phyloP scores from a whole-genome alignment of 1,140 invertebrate genomes.

The Scaptomyza graminum region DNA sequence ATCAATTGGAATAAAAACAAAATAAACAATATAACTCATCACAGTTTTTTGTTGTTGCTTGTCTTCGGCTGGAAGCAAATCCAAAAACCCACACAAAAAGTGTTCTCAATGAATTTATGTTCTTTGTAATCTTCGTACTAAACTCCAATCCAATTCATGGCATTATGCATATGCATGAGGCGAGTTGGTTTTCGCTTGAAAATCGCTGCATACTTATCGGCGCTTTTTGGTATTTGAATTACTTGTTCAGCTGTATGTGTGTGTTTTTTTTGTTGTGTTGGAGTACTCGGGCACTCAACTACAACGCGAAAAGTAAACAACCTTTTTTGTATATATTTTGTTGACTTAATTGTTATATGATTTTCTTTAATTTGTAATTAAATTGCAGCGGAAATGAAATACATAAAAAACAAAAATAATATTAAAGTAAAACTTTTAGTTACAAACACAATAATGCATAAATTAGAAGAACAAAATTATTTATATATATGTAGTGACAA shows the following conservation, averaged over 20 bases:
- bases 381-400: constrained; percentile 21
- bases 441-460: constrained; percentile 40
- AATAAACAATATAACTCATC: constrained; percentile 66
- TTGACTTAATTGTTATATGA: constrained; percentile 59
- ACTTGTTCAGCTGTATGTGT: constrained; percentile 10
- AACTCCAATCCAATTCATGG: constrained; percentile 50
- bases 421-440: constrained; percentile 48
- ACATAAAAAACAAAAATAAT: constrained; percentile 25
- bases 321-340: constrained; percentile 49
- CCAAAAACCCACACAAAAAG: constrained; percentile 39
- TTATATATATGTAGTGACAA: constrained; percentile 2
- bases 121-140: constrained; percentile 11
- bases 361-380: constrained; percentile 66
- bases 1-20: constrained; percentile 1
- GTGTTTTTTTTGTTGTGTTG: background rate
- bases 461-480: constrained; percentile 9
- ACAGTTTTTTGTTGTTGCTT: constrained; percentile 75
- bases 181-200: constrained; percentile 6
- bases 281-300: constrained; percentile 10
- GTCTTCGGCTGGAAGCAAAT: constrained; percentile 44
- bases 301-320: constrained; percentile 67
- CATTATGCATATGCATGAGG: constrained; percentile 17
- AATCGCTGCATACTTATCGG: constrained; percentile 24
- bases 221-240: constrained; percentile 12
- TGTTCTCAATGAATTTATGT: constrained; percentile 29